phyloP scores from a whole-genome alignment of 2,113 vertebrate genomes.

The Monarcha castaneiventris region DNA sequence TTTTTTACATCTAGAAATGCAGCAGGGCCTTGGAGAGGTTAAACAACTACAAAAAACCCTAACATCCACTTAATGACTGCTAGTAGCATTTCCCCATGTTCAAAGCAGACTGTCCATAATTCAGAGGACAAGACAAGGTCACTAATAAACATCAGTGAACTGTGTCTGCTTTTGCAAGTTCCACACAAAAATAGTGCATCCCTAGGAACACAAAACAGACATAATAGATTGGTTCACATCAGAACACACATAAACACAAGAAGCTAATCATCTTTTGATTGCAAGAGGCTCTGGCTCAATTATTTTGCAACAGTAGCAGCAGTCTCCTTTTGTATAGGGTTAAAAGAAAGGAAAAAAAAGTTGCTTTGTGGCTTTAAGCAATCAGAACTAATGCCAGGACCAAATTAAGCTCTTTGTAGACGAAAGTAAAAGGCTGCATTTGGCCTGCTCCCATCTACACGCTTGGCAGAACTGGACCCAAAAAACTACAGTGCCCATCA shows the following conservation, averaged over 20 bases:
- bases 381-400: conserved; percentile 3
- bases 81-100: conserved; percentile 11
- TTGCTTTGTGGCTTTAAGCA: conserved; percentile 24
- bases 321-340: conserved; percentile 18
- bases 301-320: conserved; percentile 8
- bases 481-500: background rate
- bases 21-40: conserved; percentile 42
- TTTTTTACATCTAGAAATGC: conserved; percentile 24
- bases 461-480: background rate
- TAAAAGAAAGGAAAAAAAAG: conserved; percentile 18
- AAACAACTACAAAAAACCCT: background rate
- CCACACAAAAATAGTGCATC: conserved; percentile 62
- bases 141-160: conserved; percentile 59
- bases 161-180: conserved; percentile 52
- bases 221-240: conserved; percentile 44
- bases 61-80: background rate
- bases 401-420: background rate
- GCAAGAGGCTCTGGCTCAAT: conserved; percentile 47
- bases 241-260: conserved; percentile 33
- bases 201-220: conserved; percentile 44
- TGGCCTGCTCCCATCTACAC: background rate
- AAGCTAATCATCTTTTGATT: conserved; percentile 35
- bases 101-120: conserved; percentile 39
- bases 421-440: background rate
- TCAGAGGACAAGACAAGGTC: conserved; percentile 71